Evolutionary conservation across 2,797 vertebrate genomes (phyloP).

Genomic region (Oophaga sylvatica): DNA sequence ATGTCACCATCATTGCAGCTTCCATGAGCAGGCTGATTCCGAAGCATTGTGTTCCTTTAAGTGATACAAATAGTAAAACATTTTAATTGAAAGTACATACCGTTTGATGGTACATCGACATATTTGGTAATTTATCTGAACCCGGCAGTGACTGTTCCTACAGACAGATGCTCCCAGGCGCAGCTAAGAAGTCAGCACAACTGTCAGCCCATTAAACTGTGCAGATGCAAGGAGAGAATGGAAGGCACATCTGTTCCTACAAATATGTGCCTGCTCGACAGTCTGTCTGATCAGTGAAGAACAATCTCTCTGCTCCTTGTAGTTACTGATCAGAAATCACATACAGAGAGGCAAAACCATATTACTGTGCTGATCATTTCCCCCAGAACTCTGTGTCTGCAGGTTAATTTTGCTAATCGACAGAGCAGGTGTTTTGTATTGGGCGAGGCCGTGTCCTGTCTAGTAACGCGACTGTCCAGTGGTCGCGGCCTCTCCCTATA

Average conservation of each 20-base stretch:
- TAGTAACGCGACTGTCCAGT: too few relatives aligned
- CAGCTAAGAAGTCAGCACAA: slow-evolving; percentile 7
- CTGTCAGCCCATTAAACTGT: slow-evolving; percentile 29
- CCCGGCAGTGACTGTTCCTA: not conserved
- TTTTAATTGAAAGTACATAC: not conserved
- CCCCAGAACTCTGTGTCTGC: not conserved
- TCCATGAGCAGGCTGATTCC: not conserved
- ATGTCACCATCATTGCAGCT: not conserved
- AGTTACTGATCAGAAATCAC: not conserved
- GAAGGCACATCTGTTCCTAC: slow-evolving; percentile 30
- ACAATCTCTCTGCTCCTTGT: slow-evolving; percentile 4
- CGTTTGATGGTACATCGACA: not conserved
- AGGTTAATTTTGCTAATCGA: too few relatives aligned
- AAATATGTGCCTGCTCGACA: slow-evolving; percentile 40
- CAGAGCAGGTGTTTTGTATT: not conserved
- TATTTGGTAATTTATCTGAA: not conserved
- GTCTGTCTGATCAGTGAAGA: slow-evolving; percentile 18
- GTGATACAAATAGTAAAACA: not conserved
- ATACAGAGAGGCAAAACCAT: not conserved
- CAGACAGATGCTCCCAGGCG: slow-evolving; percentile 17
- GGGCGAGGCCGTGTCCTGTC: not conserved
- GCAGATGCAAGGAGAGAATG: slow-evolving; percentile 19
- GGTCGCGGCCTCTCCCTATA: too few relatives aligned
- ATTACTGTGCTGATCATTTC: not conserved
- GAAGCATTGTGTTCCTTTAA: not conserved